Conservation (phyloP, 1,140 invertebrate species). For the Tetragnatha versicolor region DNA sequence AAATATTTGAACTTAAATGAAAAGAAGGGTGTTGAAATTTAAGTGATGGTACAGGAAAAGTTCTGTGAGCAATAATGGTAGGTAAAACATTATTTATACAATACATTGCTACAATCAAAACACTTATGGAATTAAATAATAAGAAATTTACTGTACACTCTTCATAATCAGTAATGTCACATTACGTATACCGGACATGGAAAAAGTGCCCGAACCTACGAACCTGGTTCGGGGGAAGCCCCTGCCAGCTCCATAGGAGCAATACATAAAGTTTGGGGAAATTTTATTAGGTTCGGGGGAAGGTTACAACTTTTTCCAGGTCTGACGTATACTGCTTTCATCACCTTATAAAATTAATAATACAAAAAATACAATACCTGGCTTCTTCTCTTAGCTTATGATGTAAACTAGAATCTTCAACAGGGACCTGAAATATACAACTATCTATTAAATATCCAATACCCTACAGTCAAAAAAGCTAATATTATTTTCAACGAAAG, state of each 20-base stretch:
- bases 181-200: no score
- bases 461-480: no score
- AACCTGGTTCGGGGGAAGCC: no score
- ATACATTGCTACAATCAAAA: not conserved
- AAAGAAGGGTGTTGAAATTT: not conserved
- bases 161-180: not conserved
- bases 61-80: not conserved
- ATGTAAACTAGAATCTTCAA: constrained; percentile 76
- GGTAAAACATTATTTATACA: no score
- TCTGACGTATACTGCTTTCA: no score
- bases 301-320: no score
- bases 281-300: no score
- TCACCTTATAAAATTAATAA: not conserved
- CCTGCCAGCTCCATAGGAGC: no score
- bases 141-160: not conserved
- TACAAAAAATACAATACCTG: constrained; percentile 59
- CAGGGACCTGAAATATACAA: constrained; percentile 69
- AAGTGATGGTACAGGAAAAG: not conserved
- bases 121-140: not conserved
- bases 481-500: no score
- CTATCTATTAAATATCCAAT: no score
- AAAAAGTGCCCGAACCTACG: no score
- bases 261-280: no score
- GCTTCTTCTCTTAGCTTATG: constrained; percentile 88
- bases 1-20: not conserved